Conservation (phyloP, 2,113 vertebrate genomes). For the Etheostoma spectabile region DNA sequence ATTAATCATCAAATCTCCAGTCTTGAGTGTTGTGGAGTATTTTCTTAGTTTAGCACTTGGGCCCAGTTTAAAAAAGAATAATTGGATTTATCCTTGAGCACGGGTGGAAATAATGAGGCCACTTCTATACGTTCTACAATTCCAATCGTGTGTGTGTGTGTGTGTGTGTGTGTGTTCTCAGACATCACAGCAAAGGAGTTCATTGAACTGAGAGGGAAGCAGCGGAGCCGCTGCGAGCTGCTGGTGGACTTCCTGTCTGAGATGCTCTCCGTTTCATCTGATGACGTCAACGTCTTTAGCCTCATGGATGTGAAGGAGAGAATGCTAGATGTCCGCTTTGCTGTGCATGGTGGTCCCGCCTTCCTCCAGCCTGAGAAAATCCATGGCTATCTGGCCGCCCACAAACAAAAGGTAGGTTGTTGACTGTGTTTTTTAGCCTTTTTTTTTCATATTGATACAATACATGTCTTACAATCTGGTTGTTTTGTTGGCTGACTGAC, state of each 20-base stretch:
- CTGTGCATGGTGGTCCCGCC: constrained; percentile 66
- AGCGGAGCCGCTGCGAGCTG: constrained; percentile 79
- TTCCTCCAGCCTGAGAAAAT: constrained; percentile 87
- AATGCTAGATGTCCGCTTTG: constrained; percentile 85
- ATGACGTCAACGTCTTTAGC: constrained; percentile 84
- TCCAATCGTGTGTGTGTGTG: constrained; percentile 9
- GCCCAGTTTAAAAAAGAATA: constrained; percentile 49
- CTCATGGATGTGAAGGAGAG: constrained; percentile 80
- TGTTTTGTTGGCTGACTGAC: background rate
- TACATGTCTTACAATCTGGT: background rate
- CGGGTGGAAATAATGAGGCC: constrained; percentile 51
- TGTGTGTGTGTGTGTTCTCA: constrained; percentile 64
- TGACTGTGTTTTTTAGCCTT: background rate
- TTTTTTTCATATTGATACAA: background rate
- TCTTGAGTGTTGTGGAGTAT: constrained; percentile 13
- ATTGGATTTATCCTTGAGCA: constrained; percentile 51
- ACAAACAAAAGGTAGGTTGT: constrained; percentile 84
- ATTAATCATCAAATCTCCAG: constrained; percentile 29
- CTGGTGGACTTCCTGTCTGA: constrained; percentile 87
- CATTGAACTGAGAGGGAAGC: constrained; percentile 79
- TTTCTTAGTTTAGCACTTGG: constrained; percentile 29
- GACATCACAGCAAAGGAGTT: constrained; percentile 88
- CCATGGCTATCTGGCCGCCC: constrained; percentile 85
- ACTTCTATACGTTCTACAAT: background rate
- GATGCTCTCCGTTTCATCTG: constrained; percentile 78